Evolutionary conservation across 2,888 invertebrate species (phyloP).

Genomic region (Ectemnius continuus): DNA sequence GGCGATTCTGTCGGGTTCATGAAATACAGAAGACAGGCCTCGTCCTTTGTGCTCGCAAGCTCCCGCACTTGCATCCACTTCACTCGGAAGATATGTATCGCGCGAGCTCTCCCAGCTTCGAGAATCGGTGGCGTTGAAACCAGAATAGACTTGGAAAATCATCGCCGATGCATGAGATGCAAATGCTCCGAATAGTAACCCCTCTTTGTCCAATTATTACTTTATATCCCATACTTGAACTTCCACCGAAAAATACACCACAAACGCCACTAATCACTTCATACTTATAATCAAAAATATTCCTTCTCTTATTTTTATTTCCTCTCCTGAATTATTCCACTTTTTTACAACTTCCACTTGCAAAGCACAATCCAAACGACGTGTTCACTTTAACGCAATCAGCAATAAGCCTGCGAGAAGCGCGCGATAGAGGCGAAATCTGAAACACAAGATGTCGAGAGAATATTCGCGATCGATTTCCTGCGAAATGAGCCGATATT

Average conservation of each 20-base stretch:
- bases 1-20: constrained; percentile 34
- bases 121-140: constrained; percentile 46
- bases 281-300: no score
- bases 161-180: neutral
- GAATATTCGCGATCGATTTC: neutral
- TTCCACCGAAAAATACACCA: no score
- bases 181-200: no score
- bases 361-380: neutral
- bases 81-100: constrained; percentile 19
- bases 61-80: constrained; percentile 6
- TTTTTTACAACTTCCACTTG: no score
- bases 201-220: no score
- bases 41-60: neutral
- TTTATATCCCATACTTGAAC: no score
- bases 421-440: neutral
- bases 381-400: no score
- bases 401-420: no score
- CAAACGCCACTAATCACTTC: no score
- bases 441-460: neutral
- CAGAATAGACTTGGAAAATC: constrained; percentile 41
- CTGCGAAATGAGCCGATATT: constrained; percentile 4
- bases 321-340: no score
- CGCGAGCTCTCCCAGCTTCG: constrained; percentile 16
- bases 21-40: constrained; percentile 26
- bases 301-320: no score